Percentiles rank a stretch among this genome's conserved stretches.
phyloP scores from a whole-genome alignment of 1,140 invertebrate genomes.

The Tetraneura akinire region DNA sequence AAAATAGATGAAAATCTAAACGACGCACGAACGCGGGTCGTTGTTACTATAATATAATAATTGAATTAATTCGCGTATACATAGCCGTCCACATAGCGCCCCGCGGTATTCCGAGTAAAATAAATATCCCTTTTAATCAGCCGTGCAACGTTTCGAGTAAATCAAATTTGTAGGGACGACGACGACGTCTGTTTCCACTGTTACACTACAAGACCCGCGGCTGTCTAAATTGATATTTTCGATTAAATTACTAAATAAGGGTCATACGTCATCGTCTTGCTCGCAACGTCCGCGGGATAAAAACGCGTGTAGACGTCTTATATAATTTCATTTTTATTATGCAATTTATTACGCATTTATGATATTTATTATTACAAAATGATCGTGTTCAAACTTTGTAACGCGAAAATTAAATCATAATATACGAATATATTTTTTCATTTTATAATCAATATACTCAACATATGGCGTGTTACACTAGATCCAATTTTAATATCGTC shows the following conservation, averaged over 20 bases:
- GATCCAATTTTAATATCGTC: too few species aligned
- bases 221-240: slow-evolving; percentile 9
- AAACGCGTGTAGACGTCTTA: too few species aligned
- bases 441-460: too few species aligned
- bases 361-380: too few species aligned
- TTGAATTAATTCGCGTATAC: not conserved
- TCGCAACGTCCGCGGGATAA: not conserved
- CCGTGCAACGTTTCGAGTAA: not conserved
- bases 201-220: not conserved
- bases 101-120: not conserved
- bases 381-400: too few species aligned
- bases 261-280: not conserved
- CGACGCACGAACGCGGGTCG: not conserved
- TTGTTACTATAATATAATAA: slow-evolving; percentile 16
- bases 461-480: too few species aligned
- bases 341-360: too few species aligned
- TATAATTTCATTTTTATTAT: too few species aligned
- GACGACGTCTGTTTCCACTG: not conserved
- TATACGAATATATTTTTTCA: too few species aligned
- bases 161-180: slow-evolving; percentile 21
- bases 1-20: not conserved
- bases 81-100: not conserved
- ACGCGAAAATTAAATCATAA: too few species aligned
- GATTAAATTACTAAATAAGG: slow-evolving; percentile 9
- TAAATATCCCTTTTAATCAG: slow-evolving; percentile 36